phyloP scores from a whole-genome alignment of 2,113 vertebrate species.

The Seriola aureovittata region DNA sequence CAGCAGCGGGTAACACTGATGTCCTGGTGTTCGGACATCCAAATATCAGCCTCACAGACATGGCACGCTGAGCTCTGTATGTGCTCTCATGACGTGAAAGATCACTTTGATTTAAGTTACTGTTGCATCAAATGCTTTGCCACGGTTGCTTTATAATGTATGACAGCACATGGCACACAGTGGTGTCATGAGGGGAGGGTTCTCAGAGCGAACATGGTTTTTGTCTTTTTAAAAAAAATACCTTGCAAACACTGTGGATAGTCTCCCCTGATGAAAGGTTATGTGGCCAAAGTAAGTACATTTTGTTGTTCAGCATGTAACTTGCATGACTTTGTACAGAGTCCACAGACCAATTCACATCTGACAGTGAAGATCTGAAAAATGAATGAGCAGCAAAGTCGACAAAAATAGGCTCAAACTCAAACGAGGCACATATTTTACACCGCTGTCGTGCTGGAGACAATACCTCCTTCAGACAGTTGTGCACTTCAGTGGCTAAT shows the following conservation, averaged over 20 bases:
- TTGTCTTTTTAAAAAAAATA: constrained; percentile 18
- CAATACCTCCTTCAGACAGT: constrained; percentile 5
- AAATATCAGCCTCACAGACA: not conserved
- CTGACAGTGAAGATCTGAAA: constrained; percentile 17
- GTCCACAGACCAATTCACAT: constrained; percentile 1
- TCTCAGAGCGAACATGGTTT: not conserved
- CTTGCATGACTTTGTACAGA: constrained; percentile 53
- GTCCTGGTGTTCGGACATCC: not conserved
- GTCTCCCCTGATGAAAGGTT: constrained; percentile 18
- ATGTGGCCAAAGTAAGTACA: constrained; percentile 27
- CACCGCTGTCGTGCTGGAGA: not conserved
- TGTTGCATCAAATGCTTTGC: constrained; percentile 19
- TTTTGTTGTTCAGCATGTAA: constrained; percentile 56
- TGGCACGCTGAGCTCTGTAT: not conserved
- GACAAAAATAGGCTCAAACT: constrained; percentile 38
- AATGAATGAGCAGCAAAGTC: constrained; percentile 28
- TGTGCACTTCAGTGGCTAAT: constrained; percentile 25
- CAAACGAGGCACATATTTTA: constrained; percentile 6
- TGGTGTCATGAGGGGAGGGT: not conserved
- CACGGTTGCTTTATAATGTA: constrained; percentile 33
- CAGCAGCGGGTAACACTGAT: not conserved
- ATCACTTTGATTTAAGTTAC: constrained; percentile 10
- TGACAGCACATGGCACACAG: constrained; percentile 7
- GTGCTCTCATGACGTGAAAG: not conserved
- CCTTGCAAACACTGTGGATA: not conserved